Percentiles rank a stretch among this genome's conserved stretches.
Conservation (phyloP, 2,113 vertebrate genomes). For the Phaetusa simplex region DNA sequence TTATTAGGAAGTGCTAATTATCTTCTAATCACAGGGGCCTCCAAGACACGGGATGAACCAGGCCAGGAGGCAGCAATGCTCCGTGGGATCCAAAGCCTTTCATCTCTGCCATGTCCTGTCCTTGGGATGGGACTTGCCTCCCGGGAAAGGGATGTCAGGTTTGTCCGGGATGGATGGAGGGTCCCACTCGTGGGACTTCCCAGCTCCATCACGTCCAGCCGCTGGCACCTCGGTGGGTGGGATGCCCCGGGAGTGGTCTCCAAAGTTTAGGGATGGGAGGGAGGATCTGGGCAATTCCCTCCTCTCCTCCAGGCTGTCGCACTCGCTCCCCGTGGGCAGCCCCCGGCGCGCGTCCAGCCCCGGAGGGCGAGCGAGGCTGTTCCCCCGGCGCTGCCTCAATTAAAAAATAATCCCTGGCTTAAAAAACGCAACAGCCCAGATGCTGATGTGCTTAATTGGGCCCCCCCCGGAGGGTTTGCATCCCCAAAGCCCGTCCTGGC, state of each 20-base stretch:
- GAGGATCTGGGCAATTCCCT: not conserved
- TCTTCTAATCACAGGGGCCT: not conserved
- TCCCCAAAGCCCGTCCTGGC: not conserved
- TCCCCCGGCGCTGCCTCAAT: not conserved
- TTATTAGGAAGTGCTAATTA: conserved; percentile 17
- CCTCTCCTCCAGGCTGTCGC: not conserved
- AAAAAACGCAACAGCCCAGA: not conserved
- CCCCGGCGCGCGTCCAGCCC: rapidly evolving
- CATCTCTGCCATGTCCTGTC: rapidly evolving
- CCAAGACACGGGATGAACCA: not conserved
- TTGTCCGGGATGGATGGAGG: rapidly evolving
- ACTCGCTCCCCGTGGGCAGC: not conserved
- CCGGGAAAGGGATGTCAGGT: not conserved
- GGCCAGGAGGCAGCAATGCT: not conserved
- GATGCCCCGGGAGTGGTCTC: not conserved
- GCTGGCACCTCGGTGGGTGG: rapidly evolving
- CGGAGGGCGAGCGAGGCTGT: not conserved
- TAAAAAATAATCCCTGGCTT: conserved; percentile 7
- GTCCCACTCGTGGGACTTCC: rapidly evolving
- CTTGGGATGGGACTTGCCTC: not conserved
- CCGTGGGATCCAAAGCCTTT: not conserved
- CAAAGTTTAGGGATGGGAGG: not conserved
- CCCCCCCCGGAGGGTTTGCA: not conserved
- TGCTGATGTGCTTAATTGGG: conserved; percentile 4
- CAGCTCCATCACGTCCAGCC: rapidly evolving